These are phyloP conservation scores for Tenthredo livida DNA, from an alignment of 2,888 invertebrate genomes.

Conservation along the genomic window DNA sequence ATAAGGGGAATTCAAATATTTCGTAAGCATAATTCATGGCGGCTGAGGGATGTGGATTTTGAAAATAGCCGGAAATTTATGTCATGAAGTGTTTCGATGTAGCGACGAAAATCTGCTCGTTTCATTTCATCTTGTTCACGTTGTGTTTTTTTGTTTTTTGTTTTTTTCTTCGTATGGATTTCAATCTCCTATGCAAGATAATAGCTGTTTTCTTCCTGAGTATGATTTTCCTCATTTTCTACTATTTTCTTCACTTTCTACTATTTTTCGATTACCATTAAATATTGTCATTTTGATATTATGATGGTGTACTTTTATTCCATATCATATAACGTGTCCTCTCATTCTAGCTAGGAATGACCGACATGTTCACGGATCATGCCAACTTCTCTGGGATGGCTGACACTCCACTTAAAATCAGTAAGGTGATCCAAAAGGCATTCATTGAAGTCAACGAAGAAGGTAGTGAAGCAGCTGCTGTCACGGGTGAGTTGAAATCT, in stretches of 20 bases:
- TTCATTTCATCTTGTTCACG: neutral
- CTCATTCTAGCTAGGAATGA: neutral
- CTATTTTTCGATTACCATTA: too few relatives aligned
- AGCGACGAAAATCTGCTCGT: neutral
- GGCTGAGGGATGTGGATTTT: neutral
- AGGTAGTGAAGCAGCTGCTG: constrained; percentile 90
- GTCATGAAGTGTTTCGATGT: neutral
- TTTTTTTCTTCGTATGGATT: neutral
- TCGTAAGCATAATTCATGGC: neutral
- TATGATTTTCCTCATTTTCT: neutral
- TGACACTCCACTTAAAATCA: constrained; percentile 81
- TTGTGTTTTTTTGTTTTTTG: neutral
- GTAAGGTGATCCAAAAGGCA: constrained; percentile 88
- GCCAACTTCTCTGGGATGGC: constrained; percentile 75
- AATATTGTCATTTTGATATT: neutral
- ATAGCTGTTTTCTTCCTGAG: neutral
- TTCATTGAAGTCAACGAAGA: constrained; percentile 91
- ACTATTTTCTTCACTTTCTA: neutral
- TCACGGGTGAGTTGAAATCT: constrained; percentile 83
- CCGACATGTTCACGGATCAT: neutral
- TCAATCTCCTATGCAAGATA: neutral
- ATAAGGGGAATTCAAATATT: neutral
- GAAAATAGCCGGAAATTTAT: neutral
- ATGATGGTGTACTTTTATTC: neutral
- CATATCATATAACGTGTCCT: neutral